Conservation (phyloP, 2,797 vertebrate species). For the Gymnocypris eckloni region DNA sequence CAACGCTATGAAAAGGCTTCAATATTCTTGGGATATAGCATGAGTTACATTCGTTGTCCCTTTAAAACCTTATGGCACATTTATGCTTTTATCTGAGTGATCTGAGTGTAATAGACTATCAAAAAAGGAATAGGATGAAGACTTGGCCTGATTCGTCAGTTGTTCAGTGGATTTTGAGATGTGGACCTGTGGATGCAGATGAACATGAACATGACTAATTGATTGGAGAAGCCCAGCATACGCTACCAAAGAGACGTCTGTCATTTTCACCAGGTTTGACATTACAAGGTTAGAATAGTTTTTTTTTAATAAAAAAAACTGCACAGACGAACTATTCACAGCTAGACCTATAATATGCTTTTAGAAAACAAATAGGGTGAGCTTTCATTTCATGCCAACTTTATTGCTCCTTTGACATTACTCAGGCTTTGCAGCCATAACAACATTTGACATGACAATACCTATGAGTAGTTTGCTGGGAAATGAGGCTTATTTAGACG, state of each 20-base stretch:
- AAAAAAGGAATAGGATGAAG: neutral
- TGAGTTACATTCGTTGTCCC: too few relatives aligned
- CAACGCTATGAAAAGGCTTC: neutral
- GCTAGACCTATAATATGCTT: neutral
- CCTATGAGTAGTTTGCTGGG: conserved; percentile 1
- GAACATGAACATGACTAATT: neutral
- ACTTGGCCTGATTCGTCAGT: too few relatives aligned
- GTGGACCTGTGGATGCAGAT: neutral
- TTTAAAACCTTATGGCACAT: too few relatives aligned
- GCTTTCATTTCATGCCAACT: neutral
- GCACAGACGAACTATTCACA: too few relatives aligned
- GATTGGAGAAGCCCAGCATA: too few relatives aligned
- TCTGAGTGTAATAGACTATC: neutral
- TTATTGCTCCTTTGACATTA: neutral
- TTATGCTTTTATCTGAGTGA: neutral
- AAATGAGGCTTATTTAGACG: conserved; percentile 17
- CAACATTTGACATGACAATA: neutral
- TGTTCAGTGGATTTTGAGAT: too few relatives aligned
- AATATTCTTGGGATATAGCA: neutral
- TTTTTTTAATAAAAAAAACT: too few relatives aligned
- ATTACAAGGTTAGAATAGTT: too few relatives aligned
- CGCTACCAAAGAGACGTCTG: too few relatives aligned
- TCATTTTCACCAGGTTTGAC: too few relatives aligned
- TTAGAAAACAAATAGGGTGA: neutral
- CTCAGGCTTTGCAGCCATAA: conserved; percentile 2